Percentiles rank a stretch among this genome's conserved stretches.
Evolutionary conservation across 1,140 invertebrate genomes (phyloP).

Genomic region (Cataglyphis hispanica): DNA sequence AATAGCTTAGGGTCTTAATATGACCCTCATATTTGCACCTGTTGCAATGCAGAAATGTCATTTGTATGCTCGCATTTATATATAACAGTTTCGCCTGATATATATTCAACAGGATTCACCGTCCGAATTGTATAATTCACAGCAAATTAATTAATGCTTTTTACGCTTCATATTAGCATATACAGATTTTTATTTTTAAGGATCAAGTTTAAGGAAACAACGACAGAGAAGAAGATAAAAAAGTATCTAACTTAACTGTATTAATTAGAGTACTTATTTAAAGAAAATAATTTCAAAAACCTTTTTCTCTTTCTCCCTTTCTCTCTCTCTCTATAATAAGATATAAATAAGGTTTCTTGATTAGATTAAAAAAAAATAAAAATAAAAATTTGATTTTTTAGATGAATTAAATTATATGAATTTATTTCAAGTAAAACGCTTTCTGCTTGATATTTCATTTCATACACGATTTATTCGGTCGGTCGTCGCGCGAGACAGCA

Average conservation of each 20-base stretch:
- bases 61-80: slow-evolving; percentile 45
- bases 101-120: slow-evolving; percentile 36
- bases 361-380: background rate
- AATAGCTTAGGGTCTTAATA: slow-evolving; percentile 58
- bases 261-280: background rate
- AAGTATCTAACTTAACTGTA: background rate
- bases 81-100: slow-evolving; percentile 20
- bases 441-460: background rate
- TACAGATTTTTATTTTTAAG: background rate
- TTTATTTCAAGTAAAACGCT: background rate
- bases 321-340: too few species aligned
- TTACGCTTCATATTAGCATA: background rate
- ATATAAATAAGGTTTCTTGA: background rate
- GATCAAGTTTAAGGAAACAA: background rate
- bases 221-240: background rate
- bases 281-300: background rate
- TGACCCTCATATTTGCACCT: slow-evolving; percentile 54
- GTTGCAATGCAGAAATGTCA: slow-evolving; percentile 57
- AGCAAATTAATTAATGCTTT: background rate
- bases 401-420: background rate
- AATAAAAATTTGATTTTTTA: slow-evolving; percentile 6
- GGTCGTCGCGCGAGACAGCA: background rate
- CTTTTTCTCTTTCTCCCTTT: too few species aligned
- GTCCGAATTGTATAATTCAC: slow-evolving; percentile 12
- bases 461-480: background rate